phyloP scores from a whole-genome alignment of 2,797 vertebrate species.

The Halcyon badia region DNA sequence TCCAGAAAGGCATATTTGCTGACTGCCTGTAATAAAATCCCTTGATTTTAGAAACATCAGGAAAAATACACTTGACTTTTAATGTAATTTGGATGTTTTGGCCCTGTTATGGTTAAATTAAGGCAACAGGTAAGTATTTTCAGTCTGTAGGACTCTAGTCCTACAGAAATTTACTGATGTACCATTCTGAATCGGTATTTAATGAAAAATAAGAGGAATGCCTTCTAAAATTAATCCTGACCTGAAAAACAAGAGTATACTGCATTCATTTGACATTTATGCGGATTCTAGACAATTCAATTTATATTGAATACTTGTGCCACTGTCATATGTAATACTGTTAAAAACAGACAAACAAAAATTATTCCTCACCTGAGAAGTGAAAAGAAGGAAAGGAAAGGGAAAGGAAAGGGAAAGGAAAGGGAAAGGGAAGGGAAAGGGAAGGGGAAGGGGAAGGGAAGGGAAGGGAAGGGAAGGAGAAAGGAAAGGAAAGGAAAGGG shows the following conservation, averaged over 20 bases:
- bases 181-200: neutral
- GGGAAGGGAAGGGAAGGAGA: no score
- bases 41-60: neutral
- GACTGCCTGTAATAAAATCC: neutral
- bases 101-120: neutral
- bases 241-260: neutral
- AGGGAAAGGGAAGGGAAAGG: no score
- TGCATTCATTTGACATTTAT: neutral
- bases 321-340: neutral
- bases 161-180: neutral
- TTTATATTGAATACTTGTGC: neutral
- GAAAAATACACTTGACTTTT: neutral
- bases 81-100: accelerated
- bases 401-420: no score
- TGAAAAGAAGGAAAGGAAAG: neutral
- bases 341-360: neutral
- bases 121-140: neutral
- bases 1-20: neutral
- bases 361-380: neutral
- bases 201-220: neutral
- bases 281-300: neutral
- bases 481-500: no score
- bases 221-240: neutral
- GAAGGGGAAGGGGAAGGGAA: no score
- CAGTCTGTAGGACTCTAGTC: neutral